Conservation (phyloP, 2,113 vertebrate species). For the Hemibagrus wyckioides region DNA sequence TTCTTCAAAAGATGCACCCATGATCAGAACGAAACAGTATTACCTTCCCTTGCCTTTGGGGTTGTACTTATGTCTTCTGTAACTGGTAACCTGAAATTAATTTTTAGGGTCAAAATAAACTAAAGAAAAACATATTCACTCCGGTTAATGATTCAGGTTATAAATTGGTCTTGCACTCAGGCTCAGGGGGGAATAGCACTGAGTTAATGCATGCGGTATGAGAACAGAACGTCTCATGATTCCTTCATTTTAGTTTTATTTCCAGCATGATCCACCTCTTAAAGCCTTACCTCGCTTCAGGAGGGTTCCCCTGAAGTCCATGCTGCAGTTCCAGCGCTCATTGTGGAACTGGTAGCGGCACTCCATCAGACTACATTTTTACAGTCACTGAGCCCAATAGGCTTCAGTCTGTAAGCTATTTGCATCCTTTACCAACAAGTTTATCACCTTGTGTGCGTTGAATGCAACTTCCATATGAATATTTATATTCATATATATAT, state of each 20-base stretch:
- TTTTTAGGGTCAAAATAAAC: too few relatives aligned
- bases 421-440: slow-evolving; percentile 15
- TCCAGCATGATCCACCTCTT: neutral
- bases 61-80: too few relatives aligned
- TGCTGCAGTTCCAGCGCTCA: slow-evolving; percentile 98
- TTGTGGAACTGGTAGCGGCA: slow-evolving; percentile 93
- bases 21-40: neutral
- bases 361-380: slow-evolving; percentile 78
- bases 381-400: neutral
- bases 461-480: slow-evolving; percentile 5
- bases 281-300: slow-evolving; percentile 86
- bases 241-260: neutral
- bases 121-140: too few relatives aligned
- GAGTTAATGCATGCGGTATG: too few relatives aligned
- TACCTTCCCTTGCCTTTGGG: too few relatives aligned
- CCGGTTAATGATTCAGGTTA: too few relatives aligned
- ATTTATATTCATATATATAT: too few relatives aligned
- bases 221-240: too few relatives aligned
- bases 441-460: neutral
- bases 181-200: too few relatives aligned
- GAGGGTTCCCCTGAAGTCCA: slow-evolving; percentile 89
- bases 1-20: neutral
- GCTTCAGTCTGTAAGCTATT: slow-evolving; percentile 1
- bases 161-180: neutral
- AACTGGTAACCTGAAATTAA: too few relatives aligned